A percentile compares a stretch with the other conserved stretches of the same genome.
phyloP scores from a whole-genome alignment of 2,113 vertebrate genomes.

The Lutjanus erythropterus region DNA sequence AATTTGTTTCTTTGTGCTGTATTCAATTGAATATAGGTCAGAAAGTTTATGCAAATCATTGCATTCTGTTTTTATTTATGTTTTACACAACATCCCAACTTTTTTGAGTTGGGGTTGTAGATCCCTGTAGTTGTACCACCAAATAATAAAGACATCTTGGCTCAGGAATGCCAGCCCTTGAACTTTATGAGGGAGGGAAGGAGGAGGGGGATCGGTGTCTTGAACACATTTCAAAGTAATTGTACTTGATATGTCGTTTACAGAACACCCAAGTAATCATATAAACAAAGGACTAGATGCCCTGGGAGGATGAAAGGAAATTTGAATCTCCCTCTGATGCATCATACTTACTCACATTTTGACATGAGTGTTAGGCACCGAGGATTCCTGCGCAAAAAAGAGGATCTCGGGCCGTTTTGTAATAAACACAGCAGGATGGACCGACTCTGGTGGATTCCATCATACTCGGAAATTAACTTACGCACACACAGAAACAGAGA shows the following conservation, averaged over 20 bases:
- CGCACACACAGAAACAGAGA: background rate
- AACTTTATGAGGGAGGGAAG: slow-evolving; percentile 74
- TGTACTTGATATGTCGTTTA: slow-evolving; percentile 86
- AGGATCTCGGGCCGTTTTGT: slow-evolving; percentile 63
- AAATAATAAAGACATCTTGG: slow-evolving; percentile 73
- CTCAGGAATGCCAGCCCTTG: slow-evolving; percentile 76
- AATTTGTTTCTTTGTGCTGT: too few relatives aligned
- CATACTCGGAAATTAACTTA: slow-evolving; percentile 58
- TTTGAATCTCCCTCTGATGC: slow-evolving; percentile 75
- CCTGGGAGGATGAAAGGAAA: slow-evolving; percentile 81
- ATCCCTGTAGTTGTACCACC: slow-evolving; percentile 50
- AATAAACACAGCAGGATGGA: slow-evolving; percentile 69
- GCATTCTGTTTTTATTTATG: too few relatives aligned
- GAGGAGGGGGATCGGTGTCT: slow-evolving; percentile 66
- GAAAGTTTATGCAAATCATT: too few relatives aligned
- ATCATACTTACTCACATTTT: slow-evolving; percentile 77
- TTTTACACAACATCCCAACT: too few relatives aligned
- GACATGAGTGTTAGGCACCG: slow-evolving; percentile 55
- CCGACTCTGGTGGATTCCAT: slow-evolving; percentile 55
- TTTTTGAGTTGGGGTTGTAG: too few relatives aligned
- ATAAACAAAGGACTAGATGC: slow-evolving; percentile 83
- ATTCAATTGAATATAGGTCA: too few relatives aligned
- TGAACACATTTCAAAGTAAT: slow-evolving; percentile 84
- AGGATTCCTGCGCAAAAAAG: slow-evolving; percentile 60
- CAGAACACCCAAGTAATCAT: slow-evolving; percentile 85